These are phyloP conservation scores for Drosophila neotestacea DNA, from an alignment of 2,888 invertebrate genomes.

Conservation along the genomic window DNA sequence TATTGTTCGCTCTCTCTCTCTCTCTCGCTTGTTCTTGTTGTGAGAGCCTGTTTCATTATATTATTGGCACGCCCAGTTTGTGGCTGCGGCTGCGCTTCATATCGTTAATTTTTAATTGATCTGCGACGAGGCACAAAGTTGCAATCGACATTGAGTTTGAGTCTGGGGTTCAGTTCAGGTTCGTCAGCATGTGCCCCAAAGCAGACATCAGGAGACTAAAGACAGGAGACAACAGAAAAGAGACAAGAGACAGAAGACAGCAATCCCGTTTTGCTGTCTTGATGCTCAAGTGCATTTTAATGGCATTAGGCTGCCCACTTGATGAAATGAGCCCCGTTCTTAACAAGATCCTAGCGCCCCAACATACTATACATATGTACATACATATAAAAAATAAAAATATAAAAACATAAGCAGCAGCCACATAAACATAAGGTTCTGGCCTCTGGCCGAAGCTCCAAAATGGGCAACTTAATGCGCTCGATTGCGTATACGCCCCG, in stretches of 20 bases:
- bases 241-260: slow-evolving; percentile 21
- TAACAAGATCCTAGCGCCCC: slow-evolving; percentile 83
- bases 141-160: slow-evolving; percentile 47
- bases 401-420: slow-evolving; percentile 20
- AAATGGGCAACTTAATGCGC: slow-evolving; percentile 63
- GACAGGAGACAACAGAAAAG: slow-evolving; percentile 15
- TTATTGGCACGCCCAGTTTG: slow-evolving; percentile 84
- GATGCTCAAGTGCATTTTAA: slow-evolving; percentile 79
- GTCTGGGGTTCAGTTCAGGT: slow-evolving; percentile 36
- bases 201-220: slow-evolving; percentile 29
- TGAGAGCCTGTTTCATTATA: slow-evolving; percentile 83
- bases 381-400: slow-evolving; percentile 8
- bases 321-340: slow-evolving; percentile 76
- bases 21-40: slow-evolving; percentile 18
- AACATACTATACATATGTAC: slow-evolving; percentile 24
- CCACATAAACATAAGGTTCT: slow-evolving; percentile 29
- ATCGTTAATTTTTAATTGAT: slow-evolving; percentile 85
- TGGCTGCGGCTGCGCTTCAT: slow-evolving; percentile 73
- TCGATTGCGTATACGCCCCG: slow-evolving; percentile 80
- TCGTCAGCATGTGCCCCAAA: slow-evolving; percentile 61
- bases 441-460: slow-evolving; percentile 37
- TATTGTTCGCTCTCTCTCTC: slow-evolving; percentile 6
- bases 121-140: slow-evolving; percentile 66
- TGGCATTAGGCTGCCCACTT: slow-evolving; percentile 79
- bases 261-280: slow-evolving; percentile 32